These are phyloP conservation scores for Hyperopisus bebe DNA, from an alignment of 2,113 vertebrate species.

Conservation along the genomic window DNA sequence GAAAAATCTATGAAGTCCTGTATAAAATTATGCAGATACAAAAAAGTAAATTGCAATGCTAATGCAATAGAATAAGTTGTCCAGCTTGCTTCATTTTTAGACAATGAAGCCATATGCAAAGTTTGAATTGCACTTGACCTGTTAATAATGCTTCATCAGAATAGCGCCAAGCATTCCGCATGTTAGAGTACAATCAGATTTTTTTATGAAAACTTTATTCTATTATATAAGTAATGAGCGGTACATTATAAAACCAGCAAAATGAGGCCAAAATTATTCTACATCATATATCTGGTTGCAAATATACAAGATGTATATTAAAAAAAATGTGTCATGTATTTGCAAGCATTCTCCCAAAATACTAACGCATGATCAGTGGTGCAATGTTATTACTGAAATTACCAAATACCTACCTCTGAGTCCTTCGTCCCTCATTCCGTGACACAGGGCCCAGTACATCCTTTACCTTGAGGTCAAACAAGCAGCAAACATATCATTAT, in stretches of 20 bases:
- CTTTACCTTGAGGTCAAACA: background rate
- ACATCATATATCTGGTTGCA: background rate
- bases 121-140: conserved; percentile 9
- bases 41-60: background rate
- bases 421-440: background rate
- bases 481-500: background rate
- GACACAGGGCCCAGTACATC: background rate
- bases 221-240: background rate
- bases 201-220: background rate
- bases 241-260: background rate
- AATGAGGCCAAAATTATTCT: background rate
- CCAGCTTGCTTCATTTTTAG: background rate
- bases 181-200: background rate
- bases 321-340: background rate
- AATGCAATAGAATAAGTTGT: background rate
- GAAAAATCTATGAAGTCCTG: background rate
- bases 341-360: conserved; percentile 16
- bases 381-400: background rate
- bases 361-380: background rate
- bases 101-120: background rate
- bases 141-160: background rate
- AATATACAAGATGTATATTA: background rate
- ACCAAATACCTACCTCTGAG: background rate
- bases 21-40: background rate
- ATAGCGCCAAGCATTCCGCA: background rate